Percentiles rank a stretch among this genome's conserved stretches.
These are phyloP conservation scores for Nudaria mundana DNA, from an alignment of 2,888 invertebrate species.

Conservation along the genomic window DNA sequence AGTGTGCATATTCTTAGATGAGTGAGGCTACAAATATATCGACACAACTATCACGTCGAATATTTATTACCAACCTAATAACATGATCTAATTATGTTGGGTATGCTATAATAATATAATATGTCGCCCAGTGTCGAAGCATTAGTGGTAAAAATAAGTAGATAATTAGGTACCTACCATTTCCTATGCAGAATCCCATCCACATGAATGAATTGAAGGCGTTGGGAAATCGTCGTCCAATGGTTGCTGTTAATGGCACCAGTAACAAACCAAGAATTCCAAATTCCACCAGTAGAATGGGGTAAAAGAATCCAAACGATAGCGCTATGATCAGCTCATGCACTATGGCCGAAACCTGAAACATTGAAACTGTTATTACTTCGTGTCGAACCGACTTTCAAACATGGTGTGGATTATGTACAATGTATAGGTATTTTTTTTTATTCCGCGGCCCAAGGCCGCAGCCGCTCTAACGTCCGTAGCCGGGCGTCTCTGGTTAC, in stretches of 20 bases:
- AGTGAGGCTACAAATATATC: no score
- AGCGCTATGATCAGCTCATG: conserved; percentile 93
- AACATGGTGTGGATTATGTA: no score
- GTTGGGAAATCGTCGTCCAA: conserved; percentile 61
- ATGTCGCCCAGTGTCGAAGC: no score
- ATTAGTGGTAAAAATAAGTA: neutral
- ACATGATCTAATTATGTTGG: no score
- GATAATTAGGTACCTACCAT: conserved; percentile 64
- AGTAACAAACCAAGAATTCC: conserved; percentile 84
- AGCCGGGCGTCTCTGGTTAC: no score
- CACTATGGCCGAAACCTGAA: conserved; percentile 88
- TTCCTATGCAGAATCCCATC: conserved; percentile 89
- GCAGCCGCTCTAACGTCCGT: no score
- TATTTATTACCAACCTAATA: no score
- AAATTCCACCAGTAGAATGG: conserved; percentile 90
- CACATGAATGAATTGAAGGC: conserved; percentile 92
- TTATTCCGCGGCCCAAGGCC: no score
- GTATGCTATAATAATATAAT: no score
- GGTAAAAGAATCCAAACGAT: conserved; percentile 92
- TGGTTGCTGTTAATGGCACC: conserved; percentile 71
- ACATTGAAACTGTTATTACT: neutral
- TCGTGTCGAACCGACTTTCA: neutral
- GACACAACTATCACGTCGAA: no score
- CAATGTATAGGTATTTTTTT: no score
- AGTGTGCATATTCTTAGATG: no score